A percentile compares a stretch with the other conserved stretches of the same genome.
Conservation (phyloP, 35 echinoderm and acorn worm species). For the Strongylocentrotus purpuratus region DNA sequence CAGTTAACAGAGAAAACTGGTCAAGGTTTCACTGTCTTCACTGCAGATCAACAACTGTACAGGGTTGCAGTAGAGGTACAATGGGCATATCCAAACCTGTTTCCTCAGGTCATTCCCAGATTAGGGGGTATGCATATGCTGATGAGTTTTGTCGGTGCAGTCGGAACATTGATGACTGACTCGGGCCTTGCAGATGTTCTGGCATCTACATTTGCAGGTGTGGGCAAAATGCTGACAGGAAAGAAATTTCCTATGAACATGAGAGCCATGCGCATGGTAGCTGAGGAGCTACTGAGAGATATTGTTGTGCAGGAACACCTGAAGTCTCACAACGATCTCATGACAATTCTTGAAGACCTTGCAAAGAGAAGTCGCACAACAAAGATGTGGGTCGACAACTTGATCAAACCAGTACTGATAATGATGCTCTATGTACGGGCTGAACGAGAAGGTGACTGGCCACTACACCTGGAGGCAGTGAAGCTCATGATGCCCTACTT, state of each 20-base stretch:
- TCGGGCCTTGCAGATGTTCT: slow-evolving; percentile 53
- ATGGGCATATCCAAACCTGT: slow-evolving; percentile 65
- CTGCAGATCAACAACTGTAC: no score
- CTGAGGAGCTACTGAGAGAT: slow-evolving; percentile 40
- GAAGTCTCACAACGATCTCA: slow-evolving; percentile 45
- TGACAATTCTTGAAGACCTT: slow-evolving; percentile 1
- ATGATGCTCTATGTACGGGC: no score
- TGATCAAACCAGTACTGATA: no score
- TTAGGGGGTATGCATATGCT: no score
- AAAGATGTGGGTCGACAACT: slow-evolving; percentile 77
- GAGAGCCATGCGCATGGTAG: slow-evolving; percentile 61
- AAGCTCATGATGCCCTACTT: no score
- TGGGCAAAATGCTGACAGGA: slow-evolving; percentile 59
- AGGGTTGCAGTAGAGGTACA: no score
- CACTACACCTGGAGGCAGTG: no score
- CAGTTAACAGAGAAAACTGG: no score
- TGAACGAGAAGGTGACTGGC: no score
- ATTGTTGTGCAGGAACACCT: background rate
- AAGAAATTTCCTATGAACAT: no score
- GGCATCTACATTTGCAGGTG: slow-evolving; percentile 61
- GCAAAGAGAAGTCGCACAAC: slow-evolving; percentile 19
- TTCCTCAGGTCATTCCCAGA: no score
- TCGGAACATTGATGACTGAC: slow-evolving; percentile 58
- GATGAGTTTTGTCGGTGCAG: slow-evolving; percentile 57
- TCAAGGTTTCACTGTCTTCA: no score